A percentile compares a stretch with the other conserved stretches of the same genome.
phyloP scores from a whole-genome alignment of 2,888 invertebrate species.

The Tenthredo mesomela region DNA sequence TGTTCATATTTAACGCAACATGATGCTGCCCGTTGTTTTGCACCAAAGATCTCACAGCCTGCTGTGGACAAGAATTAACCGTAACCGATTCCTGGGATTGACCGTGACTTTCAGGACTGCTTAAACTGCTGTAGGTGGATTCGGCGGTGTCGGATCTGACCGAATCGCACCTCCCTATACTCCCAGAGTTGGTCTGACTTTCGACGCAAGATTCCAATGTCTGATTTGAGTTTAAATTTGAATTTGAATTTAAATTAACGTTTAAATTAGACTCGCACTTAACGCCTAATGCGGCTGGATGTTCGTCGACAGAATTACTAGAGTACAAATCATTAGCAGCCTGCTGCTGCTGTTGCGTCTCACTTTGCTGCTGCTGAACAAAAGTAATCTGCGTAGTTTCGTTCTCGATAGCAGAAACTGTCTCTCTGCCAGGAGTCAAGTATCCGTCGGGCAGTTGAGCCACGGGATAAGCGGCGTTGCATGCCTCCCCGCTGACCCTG shows the following conservation, averaged over 20 bases:
- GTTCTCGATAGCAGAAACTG: slow-evolving; percentile 52
- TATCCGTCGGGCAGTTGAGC: slow-evolving; percentile 52
- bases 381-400: slow-evolving; percentile 55
- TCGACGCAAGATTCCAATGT: slow-evolving; percentile 29
- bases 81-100: slow-evolving; percentile 63
- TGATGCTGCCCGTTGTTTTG: slow-evolving; percentile 62
- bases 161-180: slow-evolving; percentile 80
- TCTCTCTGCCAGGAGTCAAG: slow-evolving; percentile 33
- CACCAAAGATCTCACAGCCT: slow-evolving; percentile 69
- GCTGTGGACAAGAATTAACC: slow-evolving; percentile 73
- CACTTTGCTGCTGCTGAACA: slow-evolving; percentile 30
- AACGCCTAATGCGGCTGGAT: not conserved
- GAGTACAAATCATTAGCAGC: slow-evolving; percentile 25
- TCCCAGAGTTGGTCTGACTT: slow-evolving; percentile 57
- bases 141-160: slow-evolving; percentile 82
- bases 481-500: slow-evolving; percentile 51
- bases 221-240: slow-evolving; percentile 10
- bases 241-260: slow-evolving; percentile 30
- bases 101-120: slow-evolving; percentile 77
- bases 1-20: slow-evolving; percentile 66
- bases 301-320: slow-evolving; percentile 32
- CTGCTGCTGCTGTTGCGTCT: slow-evolving; percentile 36
- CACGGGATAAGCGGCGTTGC: slow-evolving; percentile 52
- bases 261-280: slow-evolving; percentile 53
- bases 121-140: slow-evolving; percentile 80